Conservation (phyloP, 2,113 vertebrate genomes). For the Panthera tigris region DNA sequence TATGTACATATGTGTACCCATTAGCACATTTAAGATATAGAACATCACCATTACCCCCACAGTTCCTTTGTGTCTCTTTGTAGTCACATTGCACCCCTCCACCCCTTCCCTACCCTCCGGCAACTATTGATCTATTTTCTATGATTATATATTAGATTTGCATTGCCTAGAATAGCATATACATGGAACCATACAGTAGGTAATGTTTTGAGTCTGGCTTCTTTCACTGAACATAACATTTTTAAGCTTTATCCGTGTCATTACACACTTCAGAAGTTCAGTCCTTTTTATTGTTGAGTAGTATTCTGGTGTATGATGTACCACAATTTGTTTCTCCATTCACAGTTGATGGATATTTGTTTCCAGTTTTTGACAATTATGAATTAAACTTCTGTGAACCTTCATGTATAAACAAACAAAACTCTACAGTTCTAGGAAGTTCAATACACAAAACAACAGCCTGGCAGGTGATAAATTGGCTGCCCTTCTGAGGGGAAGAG, state of each 20-base stretch:
- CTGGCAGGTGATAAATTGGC: background rate
- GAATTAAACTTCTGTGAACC: conserved; percentile 40
- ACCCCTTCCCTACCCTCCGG: background rate
- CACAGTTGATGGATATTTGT: background rate
- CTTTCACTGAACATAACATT: background rate
- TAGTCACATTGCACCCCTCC: background rate
- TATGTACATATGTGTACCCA: background rate
- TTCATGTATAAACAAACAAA: background rate
- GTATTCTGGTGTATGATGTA: background rate
- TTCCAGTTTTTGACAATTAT: conserved; percentile 3
- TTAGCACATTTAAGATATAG: background rate
- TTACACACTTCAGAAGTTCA: background rate
- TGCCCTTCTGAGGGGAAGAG: background rate
- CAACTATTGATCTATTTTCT: background rate
- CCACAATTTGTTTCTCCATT: background rate
- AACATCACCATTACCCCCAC: background rate
- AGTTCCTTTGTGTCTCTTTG: background rate
- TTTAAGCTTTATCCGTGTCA: background rate
- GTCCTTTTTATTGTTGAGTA: background rate
- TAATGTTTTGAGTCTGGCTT: background rate
- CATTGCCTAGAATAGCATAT: background rate
- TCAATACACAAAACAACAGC: background rate
- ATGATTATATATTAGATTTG: background rate
- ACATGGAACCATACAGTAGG: background rate
- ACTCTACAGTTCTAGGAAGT: background rate